A percentile compares a stretch with the other conserved stretches of the same genome.
Conservation (phyloP, 2,888 invertebrate genomes). For the Hofmannophila pseudospretella region DNA sequence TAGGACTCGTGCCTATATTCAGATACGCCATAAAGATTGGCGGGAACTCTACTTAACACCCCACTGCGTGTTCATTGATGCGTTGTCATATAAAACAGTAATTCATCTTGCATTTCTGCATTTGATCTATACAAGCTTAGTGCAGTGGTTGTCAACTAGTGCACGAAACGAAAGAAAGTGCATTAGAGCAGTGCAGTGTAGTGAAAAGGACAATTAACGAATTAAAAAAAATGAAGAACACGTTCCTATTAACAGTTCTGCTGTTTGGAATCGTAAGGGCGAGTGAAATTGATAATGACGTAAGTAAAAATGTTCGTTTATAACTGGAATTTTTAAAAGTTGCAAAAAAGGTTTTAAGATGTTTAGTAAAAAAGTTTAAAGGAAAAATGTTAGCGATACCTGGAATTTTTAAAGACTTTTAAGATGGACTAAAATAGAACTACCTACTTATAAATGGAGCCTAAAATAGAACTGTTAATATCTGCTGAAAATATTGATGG, state of each 20-base stretch:
- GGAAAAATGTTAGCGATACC: not conserved
- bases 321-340: too few species aligned
- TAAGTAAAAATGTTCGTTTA: conserved; percentile 17
- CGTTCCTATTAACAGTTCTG: conserved; percentile 51
- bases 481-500: too few species aligned
- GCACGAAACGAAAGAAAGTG: conserved; percentile 11
- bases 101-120: conserved; percentile 42
- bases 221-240: conserved; percentile 52
- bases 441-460: too few species aligned
- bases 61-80: conserved; percentile 49
- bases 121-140: conserved; percentile 43
- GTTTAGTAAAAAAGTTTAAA: too few species aligned
- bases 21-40: too few species aligned
- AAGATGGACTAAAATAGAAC: too few species aligned
- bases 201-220: conserved; percentile 37
- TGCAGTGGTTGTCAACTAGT: conserved; percentile 25
- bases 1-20: too few species aligned
- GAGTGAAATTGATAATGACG: conserved; percentile 61
- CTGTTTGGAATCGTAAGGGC: conserved; percentile 59
- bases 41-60: conserved; percentile 29
- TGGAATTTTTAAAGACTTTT: too few species aligned
- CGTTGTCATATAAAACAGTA: conserved; percentile 61
- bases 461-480: too few species aligned
- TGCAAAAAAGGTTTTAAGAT: too few species aligned
- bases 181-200: conserved; percentile 43